Conservation (phyloP, 2,797 vertebrate genomes). For the Anguilla obscura region DNA sequence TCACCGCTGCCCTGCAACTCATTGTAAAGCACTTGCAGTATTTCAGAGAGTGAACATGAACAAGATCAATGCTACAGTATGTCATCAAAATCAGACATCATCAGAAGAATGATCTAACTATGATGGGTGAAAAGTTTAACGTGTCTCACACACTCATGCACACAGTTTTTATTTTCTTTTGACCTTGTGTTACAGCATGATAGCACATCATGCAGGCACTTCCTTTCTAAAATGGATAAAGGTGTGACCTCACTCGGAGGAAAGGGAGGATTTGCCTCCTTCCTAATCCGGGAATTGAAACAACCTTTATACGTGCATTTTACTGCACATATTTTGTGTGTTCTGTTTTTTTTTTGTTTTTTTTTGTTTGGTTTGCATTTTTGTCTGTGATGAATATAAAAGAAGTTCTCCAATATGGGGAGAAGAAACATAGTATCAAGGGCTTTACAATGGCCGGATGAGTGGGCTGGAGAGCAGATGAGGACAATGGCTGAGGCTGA, state of each 20-base stretch:
- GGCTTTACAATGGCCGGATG: background rate
- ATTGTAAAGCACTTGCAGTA: background rate
- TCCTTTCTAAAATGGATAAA: background rate
- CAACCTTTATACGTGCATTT: background rate
- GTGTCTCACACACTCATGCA: background rate
- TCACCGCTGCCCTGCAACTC: background rate
- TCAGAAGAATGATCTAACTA: background rate
- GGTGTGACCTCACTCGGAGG: background rate
- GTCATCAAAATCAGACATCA: background rate
- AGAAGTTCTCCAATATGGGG: background rate
- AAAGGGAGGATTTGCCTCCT: background rate
- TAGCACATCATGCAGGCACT: background rate
- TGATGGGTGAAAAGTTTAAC: background rate
- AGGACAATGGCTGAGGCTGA: background rate
- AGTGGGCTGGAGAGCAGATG: background rate
- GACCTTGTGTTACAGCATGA: background rate
- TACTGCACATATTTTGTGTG: background rate
- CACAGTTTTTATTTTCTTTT: background rate
- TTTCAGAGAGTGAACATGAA: background rate
- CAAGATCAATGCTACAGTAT: background rate
- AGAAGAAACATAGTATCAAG: background rate
- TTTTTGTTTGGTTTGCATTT: background rate
- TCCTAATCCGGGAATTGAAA: conserved; percentile 2
- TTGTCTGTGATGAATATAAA: background rate
- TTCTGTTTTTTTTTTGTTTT: too few species aligned